Evolutionary conservation across 2,113 vertebrate species (phyloP).

Genomic region (Rhinichthys klamathensis): DNA sequence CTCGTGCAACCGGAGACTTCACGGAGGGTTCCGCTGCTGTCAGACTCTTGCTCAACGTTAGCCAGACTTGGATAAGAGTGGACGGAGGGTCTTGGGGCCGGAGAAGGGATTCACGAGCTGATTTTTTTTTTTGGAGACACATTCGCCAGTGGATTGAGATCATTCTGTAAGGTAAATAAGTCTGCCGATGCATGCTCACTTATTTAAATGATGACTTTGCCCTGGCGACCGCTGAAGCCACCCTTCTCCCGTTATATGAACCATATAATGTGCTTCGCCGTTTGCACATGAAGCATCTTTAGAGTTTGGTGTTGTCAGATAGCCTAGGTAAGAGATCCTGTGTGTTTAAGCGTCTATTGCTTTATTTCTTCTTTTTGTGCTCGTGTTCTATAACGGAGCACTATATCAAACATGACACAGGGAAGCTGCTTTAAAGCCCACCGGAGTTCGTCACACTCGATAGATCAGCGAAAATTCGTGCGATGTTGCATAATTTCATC

Average conservation of each 20-base stretch:
- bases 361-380: neutral
- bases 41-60: conserved; percentile 42
- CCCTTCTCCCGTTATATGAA: neutral
- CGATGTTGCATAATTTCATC: neutral
- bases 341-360: neutral
- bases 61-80: conserved; percentile 48
- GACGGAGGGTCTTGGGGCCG: conserved; percentile 41
- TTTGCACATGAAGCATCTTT: neutral
- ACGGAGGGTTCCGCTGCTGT: conserved; percentile 40
- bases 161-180: conserved; percentile 45
- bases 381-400: neutral
- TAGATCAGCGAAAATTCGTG: conserved; percentile 19
- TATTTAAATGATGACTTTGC: conserved; percentile 36
- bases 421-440: conserved; percentile 22
- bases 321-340: neutral
- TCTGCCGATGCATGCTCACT: conserved; percentile 5
- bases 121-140: conserved; percentile 2
- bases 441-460: conserved; percentile 15
- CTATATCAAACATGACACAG: conserved; percentile 14
- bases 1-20: conserved; percentile 45
- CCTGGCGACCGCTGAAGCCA: conserved; percentile 10
- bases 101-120: conserved; percentile 40
- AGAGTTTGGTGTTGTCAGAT: neutral
- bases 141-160: conserved; percentile 28
- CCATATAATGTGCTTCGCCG: neutral